Conservation (phyloP, 92 coral and sea anemone genomes). For the Porites cylindrica region DNA sequence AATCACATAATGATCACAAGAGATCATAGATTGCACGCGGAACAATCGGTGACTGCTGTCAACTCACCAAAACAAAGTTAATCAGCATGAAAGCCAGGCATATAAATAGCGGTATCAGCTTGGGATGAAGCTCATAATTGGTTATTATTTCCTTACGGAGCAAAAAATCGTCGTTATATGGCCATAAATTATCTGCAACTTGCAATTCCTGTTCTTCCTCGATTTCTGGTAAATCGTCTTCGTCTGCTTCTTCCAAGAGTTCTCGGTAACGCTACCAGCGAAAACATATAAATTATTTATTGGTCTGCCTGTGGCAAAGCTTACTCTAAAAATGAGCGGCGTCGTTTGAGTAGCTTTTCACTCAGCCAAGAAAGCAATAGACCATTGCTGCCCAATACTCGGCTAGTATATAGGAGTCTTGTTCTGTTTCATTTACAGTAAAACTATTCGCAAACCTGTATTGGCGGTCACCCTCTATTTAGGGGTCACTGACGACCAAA, state of each 20-base stretch:
- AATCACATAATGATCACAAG: too few species aligned
- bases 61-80: conserved; percentile 3
- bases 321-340: too few species aligned
- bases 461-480: too few species aligned
- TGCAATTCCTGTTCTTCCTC: conserved; percentile 24
- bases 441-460: too few species aligned
- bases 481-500: too few species aligned
- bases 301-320: too few species aligned
- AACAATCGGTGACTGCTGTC: too few species aligned
- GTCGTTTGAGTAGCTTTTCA: too few species aligned
- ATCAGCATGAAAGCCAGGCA: conserved; percentile 17
- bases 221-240: conserved; percentile 28
- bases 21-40: not conserved
- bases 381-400: too few species aligned
- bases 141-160: not conserved
- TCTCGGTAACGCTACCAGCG: conserved; percentile 16
- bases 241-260: conserved; percentile 2
- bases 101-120: conserved; percentile 29
- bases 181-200: conserved; percentile 6
- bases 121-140: conserved; percentile 12
- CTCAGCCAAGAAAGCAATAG: too few species aligned
- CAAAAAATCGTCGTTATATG: not conserved
- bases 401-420: too few species aligned
- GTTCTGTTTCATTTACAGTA: too few species aligned
- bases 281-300: not conserved